Conservation (phyloP, 1,140 invertebrate species). For the Brachionus manjavacas region DNA sequence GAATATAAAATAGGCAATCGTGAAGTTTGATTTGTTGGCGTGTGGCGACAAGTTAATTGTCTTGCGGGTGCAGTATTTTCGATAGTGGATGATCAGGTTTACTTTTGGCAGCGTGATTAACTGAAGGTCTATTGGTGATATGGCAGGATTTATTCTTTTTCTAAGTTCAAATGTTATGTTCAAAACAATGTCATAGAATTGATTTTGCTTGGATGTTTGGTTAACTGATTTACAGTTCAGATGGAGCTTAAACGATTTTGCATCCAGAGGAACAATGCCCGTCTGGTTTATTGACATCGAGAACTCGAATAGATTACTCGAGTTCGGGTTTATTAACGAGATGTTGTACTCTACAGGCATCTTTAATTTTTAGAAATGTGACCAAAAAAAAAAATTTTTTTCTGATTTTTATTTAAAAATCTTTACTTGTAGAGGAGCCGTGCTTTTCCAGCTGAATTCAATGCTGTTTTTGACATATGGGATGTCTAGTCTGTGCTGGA, state of each 20-base stretch:
- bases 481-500: not conserved
- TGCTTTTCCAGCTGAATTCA: slow-evolving; percentile 33
- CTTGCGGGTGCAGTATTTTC: slow-evolving; percentile 17
- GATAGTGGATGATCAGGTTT: not conserved
- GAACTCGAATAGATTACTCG: not conserved
- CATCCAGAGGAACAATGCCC: not conserved
- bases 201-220: not conserved
- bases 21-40: not conserved
- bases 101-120: not conserved
- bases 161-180: not conserved
- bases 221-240: not conserved
- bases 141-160: not conserved
- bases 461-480: not conserved
- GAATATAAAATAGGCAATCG: slow-evolving; percentile 16
- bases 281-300: not conserved
- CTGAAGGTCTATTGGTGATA: not conserved
- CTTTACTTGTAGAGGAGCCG: not conserved
- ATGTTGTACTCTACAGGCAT: not conserved
- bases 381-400: too few species aligned
- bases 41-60: not conserved
- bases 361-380: not conserved
- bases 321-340: not conserved
- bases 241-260: not conserved
- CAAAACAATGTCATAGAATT: not conserved
- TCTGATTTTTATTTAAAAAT: too few species aligned